phyloP scores from a whole-genome alignment of 2,888 invertebrate species.

The Spicauda simplicius region DNA sequence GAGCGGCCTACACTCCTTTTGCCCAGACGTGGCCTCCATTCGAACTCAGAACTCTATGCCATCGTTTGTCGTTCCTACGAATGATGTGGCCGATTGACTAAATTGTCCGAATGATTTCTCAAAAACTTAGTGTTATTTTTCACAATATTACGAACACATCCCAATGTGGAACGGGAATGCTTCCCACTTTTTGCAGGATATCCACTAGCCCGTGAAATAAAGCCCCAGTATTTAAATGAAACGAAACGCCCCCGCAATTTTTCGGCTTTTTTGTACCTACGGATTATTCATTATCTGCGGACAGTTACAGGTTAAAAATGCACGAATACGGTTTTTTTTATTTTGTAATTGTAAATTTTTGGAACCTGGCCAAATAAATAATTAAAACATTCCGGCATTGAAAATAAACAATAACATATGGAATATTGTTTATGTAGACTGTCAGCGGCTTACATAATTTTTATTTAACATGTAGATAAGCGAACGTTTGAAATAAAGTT shows the following conservation, averaged over 20 bases:
- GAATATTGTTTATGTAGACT: background rate
- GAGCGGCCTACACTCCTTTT: no score
- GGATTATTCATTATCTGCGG: conserved; percentile 55
- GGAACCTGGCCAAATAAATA: conserved; percentile 1
- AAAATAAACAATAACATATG: background rate
- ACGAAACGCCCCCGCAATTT: conserved; percentile 57
- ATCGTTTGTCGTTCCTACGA: no score
- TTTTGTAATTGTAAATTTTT: conserved; percentile 18
- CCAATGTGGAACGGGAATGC: conserved; percentile 17
- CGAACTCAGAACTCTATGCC: no score
- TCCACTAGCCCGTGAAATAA: conserved; percentile 63
- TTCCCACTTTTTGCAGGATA: conserved; percentile 47
- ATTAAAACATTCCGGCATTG: background rate
- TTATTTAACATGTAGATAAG: no score
- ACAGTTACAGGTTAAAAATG: conserved; percentile 35
- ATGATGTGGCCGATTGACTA: background rate
- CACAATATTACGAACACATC: conserved; percentile 23
- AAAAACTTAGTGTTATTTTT: conserved; percentile 16
- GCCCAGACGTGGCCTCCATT: no score
- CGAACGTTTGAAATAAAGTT: no score
- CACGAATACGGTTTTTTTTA: conserved; percentile 17
- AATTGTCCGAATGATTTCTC: conserved; percentile 8
- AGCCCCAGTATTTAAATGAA: conserved; percentile 68
- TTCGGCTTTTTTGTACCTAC: conserved; percentile 51
- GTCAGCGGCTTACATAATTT: no score